Conservation (phyloP, 2,888 invertebrate species). For the Pristionchus fissidentatus region DNA sequence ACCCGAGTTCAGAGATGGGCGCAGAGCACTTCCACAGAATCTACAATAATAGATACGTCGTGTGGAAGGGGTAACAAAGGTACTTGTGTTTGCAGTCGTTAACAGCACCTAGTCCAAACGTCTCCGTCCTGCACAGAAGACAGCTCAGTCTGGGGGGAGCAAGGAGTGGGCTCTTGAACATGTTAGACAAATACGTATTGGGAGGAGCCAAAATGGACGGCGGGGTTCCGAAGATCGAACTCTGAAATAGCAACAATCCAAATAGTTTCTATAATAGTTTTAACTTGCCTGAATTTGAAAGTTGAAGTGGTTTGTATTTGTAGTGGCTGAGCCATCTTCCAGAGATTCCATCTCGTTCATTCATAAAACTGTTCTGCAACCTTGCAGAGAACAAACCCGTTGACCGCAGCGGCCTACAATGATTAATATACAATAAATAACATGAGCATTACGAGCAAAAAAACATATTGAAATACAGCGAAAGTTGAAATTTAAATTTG, state of each 20-base stretch:
- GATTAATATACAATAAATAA: too few species aligned
- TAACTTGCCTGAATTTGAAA: not conserved
- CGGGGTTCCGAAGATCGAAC: conserved; percentile 48
- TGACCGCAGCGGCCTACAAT: conserved; percentile 47
- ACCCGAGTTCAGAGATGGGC: not conserved
- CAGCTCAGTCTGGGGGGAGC: not conserved
- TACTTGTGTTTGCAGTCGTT: not conserved
- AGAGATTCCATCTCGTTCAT: conserved; percentile 48
- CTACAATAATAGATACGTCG: not conserved
- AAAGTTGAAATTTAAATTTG: too few species aligned
- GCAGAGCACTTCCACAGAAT: not conserved
- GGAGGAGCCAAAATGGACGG: conserved; percentile 29
- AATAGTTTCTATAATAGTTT: not conserved
- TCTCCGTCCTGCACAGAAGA: not conserved
- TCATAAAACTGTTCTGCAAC: conserved; percentile 20
- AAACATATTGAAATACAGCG: too few species aligned
- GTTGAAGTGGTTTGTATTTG: conserved; percentile 35
- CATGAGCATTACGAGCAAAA: too few species aligned
- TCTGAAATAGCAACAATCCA: conserved; percentile 23
- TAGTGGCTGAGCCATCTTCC: conserved; percentile 44
- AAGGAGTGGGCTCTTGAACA: conserved; percentile 11
- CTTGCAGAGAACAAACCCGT: conserved; percentile 37
- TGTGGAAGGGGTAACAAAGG: too few species aligned
- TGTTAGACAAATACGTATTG: conserved; percentile 16
- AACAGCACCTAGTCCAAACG: not conserved